Evolutionary conservation across 2,797 vertebrate genomes (phyloP).

Genomic region (Sebastes itinus): DNA sequence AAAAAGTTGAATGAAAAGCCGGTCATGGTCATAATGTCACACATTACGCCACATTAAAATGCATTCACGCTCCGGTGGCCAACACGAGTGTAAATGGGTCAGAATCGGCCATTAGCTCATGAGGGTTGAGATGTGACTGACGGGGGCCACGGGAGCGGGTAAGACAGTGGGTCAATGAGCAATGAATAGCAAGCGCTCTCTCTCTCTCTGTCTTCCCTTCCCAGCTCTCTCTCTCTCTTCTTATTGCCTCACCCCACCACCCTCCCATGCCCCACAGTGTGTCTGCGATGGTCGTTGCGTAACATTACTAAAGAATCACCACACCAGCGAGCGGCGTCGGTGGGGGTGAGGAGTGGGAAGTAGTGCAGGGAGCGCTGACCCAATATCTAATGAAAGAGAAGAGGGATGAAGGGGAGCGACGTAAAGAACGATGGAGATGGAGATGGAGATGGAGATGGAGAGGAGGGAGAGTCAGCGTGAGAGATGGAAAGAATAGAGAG

Average conservation of each 20-base stretch:
- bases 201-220: neutral
- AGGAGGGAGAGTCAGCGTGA: neutral
- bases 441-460: neutral
- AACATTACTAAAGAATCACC: slow-evolving; percentile 73
- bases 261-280: slow-evolving; percentile 35
- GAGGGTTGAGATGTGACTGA: slow-evolving; percentile 29
- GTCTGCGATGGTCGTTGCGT: slow-evolving; percentile 66
- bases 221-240: neutral
- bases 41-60: slow-evolving; percentile 17
- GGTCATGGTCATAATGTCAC: slow-evolving; percentile 5
- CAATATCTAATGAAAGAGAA: slow-evolving; percentile 63
- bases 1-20: slow-evolving; percentile 4
- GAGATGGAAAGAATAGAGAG: neutral
- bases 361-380: slow-evolving; percentile 59
- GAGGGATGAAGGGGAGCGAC: slow-evolving; percentile 26
- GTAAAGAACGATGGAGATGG: slow-evolving; percentile 8
- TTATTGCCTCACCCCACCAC: neutral
- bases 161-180: slow-evolving; percentile 56
- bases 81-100: slow-evolving; percentile 31
- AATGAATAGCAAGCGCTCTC: slow-evolving; percentile 1
- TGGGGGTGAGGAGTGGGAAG: neutral
- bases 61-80: neutral
- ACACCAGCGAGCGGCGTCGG: slow-evolving; percentile 46
- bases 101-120: slow-evolving; percentile 39
- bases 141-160: neutral